Evolutionary conservation across 2,797 vertebrate species (phyloP).

Genomic region (Zenarchopterus dispar): DNA sequence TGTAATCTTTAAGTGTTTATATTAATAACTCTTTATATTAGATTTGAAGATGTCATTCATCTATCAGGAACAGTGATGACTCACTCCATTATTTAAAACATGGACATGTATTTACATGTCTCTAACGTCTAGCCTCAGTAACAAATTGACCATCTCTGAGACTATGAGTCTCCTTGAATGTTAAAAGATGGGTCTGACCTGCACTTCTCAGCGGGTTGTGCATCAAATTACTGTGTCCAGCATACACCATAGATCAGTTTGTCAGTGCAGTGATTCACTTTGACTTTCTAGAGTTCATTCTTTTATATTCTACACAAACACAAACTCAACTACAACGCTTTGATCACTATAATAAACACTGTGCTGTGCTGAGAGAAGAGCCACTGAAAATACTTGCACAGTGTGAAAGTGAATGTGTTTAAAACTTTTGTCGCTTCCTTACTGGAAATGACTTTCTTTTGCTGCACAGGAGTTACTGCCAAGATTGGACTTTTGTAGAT

Average conservation of each 20-base stretch:
- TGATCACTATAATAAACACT: no score
- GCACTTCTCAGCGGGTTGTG: slow-evolving; percentile 25
- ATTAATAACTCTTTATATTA: no score
- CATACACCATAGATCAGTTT: background rate
- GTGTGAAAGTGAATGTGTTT: no score
- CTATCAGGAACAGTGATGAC: background rate
- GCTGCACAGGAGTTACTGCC: no score
- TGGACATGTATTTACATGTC: background rate
- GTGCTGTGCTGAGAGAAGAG: no score
- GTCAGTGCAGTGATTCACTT: slow-evolving; percentile 10
- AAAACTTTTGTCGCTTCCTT: no score
- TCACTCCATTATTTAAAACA: background rate
- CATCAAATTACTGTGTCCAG: slow-evolving; percentile 22
- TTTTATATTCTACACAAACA: slow-evolving; percentile 10
- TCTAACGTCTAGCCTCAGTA: background rate
- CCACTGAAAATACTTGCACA: no score
- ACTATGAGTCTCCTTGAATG: background rate
- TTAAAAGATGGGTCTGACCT: slow-evolving; percentile 2
- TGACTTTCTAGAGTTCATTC: slow-evolving; percentile 7
- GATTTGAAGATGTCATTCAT: no score
- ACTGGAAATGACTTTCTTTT: no score
- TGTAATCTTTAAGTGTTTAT: no score
- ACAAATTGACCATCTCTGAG: slow-evolving; percentile 27
- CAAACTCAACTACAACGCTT: slow-evolving; percentile 11
- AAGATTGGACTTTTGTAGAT: no score